Percentiles rank a stretch among this genome's conserved stretches.
Conservation (phyloP, 2,888 invertebrate species). For the Pyrochroa serraticornis region DNA sequence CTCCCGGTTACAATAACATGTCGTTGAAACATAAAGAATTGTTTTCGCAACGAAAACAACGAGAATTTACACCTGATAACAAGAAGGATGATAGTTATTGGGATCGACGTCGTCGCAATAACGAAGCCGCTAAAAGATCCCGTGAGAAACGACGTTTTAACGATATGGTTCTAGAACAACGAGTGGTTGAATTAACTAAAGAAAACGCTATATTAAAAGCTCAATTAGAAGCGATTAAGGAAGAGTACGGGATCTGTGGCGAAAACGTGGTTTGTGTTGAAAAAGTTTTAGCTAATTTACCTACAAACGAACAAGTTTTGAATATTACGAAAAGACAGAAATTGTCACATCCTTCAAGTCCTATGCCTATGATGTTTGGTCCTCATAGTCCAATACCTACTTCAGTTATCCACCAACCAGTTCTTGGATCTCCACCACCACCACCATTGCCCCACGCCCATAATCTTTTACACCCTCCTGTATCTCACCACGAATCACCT, state of each 20-base stretch:
- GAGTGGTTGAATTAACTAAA: slow-evolving; percentile 91
- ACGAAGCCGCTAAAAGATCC: slow-evolving; percentile 95
- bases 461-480: slow-evolving; percentile 50
- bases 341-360: slow-evolving; percentile 56
- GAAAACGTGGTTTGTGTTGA: slow-evolving; percentile 87
- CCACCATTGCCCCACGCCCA: slow-evolving; percentile 61
- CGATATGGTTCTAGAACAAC: slow-evolving; percentile 94
- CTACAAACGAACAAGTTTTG: slow-evolving; percentile 83
- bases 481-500: slow-evolving; percentile 58
- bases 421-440: slow-evolving; percentile 58
- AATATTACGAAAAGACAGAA: slow-evolving; percentile 81
- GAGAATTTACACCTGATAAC: slow-evolving; percentile 95
- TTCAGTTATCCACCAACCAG: slow-evolving; percentile 67
- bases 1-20: slow-evolving; percentile 60
- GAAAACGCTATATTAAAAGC: slow-evolving; percentile 94
- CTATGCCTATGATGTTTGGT: slow-evolving; percentile 63
- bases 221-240: slow-evolving; percentile 90
- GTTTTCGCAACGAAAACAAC: slow-evolving; percentile 89
- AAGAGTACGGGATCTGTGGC: slow-evolving; percentile 89
- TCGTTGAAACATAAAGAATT: slow-evolving; percentile 76
- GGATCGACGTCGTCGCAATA: slow-evolving; percentile 94
- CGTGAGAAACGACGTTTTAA: slow-evolving; percentile 96
- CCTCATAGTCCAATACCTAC: slow-evolving; percentile 66
- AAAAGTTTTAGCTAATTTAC: slow-evolving; percentile 85
- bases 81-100: slow-evolving; percentile 98